phyloP scores from a whole-genome alignment of 2,888 invertebrate genomes.

The Epinotia nisella region DNA sequence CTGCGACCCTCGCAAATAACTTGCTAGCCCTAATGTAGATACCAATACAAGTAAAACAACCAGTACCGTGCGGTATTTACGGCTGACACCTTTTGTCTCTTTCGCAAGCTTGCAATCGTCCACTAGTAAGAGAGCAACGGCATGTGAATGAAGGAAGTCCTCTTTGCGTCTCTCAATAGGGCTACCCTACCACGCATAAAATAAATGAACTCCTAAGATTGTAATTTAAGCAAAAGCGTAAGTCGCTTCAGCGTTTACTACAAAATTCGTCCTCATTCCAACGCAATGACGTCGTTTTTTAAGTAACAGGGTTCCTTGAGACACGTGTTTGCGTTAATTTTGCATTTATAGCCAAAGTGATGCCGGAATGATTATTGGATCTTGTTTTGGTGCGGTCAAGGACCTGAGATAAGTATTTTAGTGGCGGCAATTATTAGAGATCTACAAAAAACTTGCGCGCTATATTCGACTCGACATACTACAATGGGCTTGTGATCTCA shows the following conservation, averaged over 20 bases:
- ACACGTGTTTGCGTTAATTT: not conserved
- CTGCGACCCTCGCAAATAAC: not conserved
- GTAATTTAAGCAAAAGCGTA: not conserved
- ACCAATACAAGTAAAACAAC: too few species aligned
- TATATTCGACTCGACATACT: not conserved
- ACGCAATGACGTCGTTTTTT: not conserved
- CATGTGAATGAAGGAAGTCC: slow-evolving; percentile 10
- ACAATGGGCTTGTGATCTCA: too few species aligned
- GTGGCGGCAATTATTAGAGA: slow-evolving; percentile 14
- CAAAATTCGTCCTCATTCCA: not conserved
- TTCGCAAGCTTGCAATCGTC: not conserved
- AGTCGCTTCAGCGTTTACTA: not conserved
- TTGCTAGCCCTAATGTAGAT: not conserved
- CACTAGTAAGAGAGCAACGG: slow-evolving; percentile 9
- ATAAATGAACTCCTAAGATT: slow-evolving; percentile 9
- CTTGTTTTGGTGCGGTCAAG: slow-evolving; percentile 38
- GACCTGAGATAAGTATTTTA: slow-evolving; percentile 29
- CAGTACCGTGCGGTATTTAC: slow-evolving; percentile 7
- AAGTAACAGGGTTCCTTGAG: not conserved
- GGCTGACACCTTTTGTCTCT: not conserved
- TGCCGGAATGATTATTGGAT: slow-evolving; percentile 32
- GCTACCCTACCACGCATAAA: slow-evolving; percentile 6
- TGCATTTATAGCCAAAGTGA: slow-evolving; percentile 7
- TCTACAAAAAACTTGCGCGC: not conserved
- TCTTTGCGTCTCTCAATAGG: slow-evolving; percentile 6